Evolutionary conservation across 2,888 invertebrate species (phyloP).

Genomic region (Limenitis camilla): DNA sequence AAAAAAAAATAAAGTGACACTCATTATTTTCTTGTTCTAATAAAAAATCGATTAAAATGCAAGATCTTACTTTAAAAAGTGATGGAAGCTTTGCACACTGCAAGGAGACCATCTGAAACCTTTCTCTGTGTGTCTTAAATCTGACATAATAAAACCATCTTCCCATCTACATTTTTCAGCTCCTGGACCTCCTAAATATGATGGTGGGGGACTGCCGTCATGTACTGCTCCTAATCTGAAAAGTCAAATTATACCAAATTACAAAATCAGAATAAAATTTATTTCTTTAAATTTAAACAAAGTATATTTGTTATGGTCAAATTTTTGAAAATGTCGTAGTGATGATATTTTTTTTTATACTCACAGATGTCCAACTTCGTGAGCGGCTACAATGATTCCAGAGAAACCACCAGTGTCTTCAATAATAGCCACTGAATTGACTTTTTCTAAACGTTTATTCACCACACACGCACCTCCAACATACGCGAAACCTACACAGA

Average conservation of each 20-base stretch:
- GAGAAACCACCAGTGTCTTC: slow-evolving; percentile 97
- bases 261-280: neutral
- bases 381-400: slow-evolving; percentile 96
- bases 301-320: too few species aligned
- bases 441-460: slow-evolving; percentile 95
- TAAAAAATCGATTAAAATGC: neutral
- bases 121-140: slow-evolving; percentile 93
- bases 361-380: slow-evolving; percentile 98
- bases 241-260: neutral
- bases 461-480: slow-evolving; percentile 97
- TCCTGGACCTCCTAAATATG: slow-evolving; percentile 94
- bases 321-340: too few species aligned
- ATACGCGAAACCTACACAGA: slow-evolving; percentile 89
- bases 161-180: slow-evolving; percentile 97
- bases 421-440: slow-evolving; percentile 96
- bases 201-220: slow-evolving; percentile 95
- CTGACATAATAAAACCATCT: slow-evolving; percentile 97
- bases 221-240: slow-evolving; percentile 94
- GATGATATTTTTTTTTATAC: slow-evolving; percentile 37
- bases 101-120: slow-evolving; percentile 97
- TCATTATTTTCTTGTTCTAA: neutral
- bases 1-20: too few species aligned
- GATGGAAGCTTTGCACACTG: slow-evolving; percentile 94
- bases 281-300: neutral
- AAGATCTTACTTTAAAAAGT: slow-evolving; percentile 88